Evolutionary conservation across 1,140 invertebrate species (phyloP), one percentile per base, ranked within the genome.

Genomic region (Antheraea pernyi): DNA sequence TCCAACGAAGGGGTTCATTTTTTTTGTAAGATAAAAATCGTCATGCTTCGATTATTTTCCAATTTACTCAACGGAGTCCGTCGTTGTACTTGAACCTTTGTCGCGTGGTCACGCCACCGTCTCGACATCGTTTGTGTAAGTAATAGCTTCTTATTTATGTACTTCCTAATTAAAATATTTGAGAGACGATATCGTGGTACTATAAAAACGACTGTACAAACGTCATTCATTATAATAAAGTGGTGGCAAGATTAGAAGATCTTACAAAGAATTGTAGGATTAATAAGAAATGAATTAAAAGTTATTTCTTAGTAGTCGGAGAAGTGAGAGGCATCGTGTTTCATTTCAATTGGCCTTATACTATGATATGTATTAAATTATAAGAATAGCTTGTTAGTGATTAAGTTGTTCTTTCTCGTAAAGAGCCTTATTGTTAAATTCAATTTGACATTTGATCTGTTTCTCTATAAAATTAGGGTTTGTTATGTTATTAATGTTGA

Each of bases 101-200:
- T 91, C 84, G 78, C 82, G 76, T 82, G 80, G 87, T 88, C 86
- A 89, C 86, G 86, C 79, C 74, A 77, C 69, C 71, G 70, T 53
- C 71, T 68, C 72, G 65, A 60, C 48, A 67, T 67, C 79, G 75
- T 80, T 78, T 80, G 78, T 85, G 78, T 63, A 80, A 74, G 79
- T 86, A 85, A 85, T 84, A 81, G 79, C 80, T 71, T 80, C 74
- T 88, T 86, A 90, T 86, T 87, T 88, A 83, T 81, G 79, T 83
- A 85, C 82, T 84, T 84, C 86, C 81, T 88, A 91, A 89, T 89
- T 89, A 89, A 85, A 89, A 88, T 84, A 85, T 83, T 79, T 75
- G 59, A 73, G 70, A 73, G 69, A 69, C 71, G 72, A 74, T 76
- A 79, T 76, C 77, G 76, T 70, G 67, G 13, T 72, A 72, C 65